Evolutionary conservation across 2,888 invertebrate genomes (phyloP).

Genomic region (Orthosia cruda): DNA sequence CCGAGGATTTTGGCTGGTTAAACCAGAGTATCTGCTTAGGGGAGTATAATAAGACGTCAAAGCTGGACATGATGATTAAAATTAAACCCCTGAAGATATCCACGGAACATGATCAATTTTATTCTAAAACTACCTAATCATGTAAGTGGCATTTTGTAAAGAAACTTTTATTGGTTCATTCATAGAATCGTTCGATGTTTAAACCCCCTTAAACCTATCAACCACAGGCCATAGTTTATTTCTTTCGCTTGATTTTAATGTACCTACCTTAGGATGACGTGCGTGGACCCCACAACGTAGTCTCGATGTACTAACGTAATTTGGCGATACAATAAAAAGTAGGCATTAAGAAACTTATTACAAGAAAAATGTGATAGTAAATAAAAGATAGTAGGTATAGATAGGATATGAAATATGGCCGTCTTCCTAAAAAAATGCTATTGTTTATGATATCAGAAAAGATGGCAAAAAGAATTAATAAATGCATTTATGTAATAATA

Average conservation of each 20-base stretch:
- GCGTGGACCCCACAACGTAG: constrained; percentile 24
- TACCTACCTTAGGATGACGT: constrained; percentile 8
- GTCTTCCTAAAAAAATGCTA: constrained; percentile 45
- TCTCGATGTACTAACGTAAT: constrained; percentile 59
- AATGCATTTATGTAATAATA: constrained; percentile 17
- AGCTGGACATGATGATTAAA: not conserved
- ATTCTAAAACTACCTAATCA: not conserved
- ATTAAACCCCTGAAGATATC: not conserved
- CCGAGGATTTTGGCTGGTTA: constrained; percentile 12
- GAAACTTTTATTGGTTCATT: constrained; percentile 22
- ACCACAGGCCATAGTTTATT: constrained; percentile 38
- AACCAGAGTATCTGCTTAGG: not conserved
- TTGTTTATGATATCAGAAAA: constrained; percentile 37
- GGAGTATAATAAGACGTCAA: too few relatives aligned
- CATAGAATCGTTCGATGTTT: constrained; percentile 6
- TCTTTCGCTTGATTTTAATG: constrained; percentile 27
- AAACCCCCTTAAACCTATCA: constrained; percentile 32
- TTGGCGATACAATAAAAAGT: constrained; percentile 63
- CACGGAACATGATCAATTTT: constrained; percentile 25
- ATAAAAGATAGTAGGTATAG: constrained; percentile 59
- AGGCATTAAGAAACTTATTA: constrained; percentile 63
- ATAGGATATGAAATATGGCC: constrained; percentile 58
- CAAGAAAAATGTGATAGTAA: constrained; percentile 70
- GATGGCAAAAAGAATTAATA: constrained; percentile 26
- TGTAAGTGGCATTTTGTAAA: constrained; percentile 9